Base-by-base conservation (phyloP, 2,888 invertebrate species). In the Tanaodytes sp. region DNA sequence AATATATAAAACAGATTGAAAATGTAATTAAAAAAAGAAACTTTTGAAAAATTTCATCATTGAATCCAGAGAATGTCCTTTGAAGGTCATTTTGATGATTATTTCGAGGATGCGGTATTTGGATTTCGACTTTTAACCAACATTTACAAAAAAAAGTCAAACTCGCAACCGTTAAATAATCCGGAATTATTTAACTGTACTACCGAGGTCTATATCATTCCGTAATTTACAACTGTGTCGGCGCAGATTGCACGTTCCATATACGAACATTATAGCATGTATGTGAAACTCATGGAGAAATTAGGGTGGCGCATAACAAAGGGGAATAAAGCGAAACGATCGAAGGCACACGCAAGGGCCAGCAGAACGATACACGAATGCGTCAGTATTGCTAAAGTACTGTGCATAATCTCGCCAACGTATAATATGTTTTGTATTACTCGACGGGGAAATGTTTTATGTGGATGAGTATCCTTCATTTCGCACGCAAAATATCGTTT, bases 221-320 rank as follows among this genome's bases (percentile, higher is more conserved):
- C 42, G 45, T 59, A 51, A 64, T 65, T 70, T 70, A 70, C 51
- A 65, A 52, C 57, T 57, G 45, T 55, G 70, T 65, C 61, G 45
- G 51, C 40, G 55, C 36, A 45, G 58, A 64, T 63, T 61, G 57
- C 57, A 54, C 33, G 64, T 51, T 55, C 51, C 55, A 57, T 61
- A 52, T 45, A 49, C 30, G 49, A 51, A 39, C 23, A 23, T 23
- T 46, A 15, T 49, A 18, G 52, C 58, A 63, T 63, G 59, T 71
- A 63, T 52, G 66, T 45, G 63, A 63, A 66, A 63, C 57, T 66
- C 58, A 61, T 66, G 72, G 70, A 68, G 67, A 64, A 73, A 74
- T 69, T 71, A 65, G 74, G 74, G 73, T 73, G 71, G 71, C 57
- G 61, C 42, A 54, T 58, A 67, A 73, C 73, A 72, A 73, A 75